A percentile compares a stretch with the other conserved stretches of the same genome.
Evolutionary conservation across 2,888 invertebrate genomes (phyloP).

Genomic region (Diaprepes abbreviatus): DNA sequence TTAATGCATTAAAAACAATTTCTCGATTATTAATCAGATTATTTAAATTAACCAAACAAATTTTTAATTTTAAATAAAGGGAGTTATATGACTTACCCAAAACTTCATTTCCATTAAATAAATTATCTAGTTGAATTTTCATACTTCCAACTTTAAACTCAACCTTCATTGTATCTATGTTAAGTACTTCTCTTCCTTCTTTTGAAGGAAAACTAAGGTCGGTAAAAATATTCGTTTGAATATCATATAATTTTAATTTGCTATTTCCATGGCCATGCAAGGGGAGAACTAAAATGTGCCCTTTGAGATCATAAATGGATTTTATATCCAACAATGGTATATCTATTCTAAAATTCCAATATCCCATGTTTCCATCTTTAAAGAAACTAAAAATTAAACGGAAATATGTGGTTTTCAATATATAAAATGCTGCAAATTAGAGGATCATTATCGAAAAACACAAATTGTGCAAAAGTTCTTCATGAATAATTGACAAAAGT

Average conservation of each 20-base stretch:
- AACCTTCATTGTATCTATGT: constrained; percentile 72
- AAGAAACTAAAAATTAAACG: constrained; percentile 53
- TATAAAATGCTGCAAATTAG: too few relatives aligned
- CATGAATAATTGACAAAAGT: too few relatives aligned
- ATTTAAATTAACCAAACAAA: too few relatives aligned
- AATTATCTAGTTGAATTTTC: constrained; percentile 71
- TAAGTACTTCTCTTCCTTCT: constrained; percentile 66
- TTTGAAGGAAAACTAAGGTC: constrained; percentile 68
- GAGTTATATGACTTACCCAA: constrained; percentile 68
- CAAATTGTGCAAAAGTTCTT: too few relatives aligned
- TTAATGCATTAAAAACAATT: too few relatives aligned
- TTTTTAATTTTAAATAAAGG: too few relatives aligned
- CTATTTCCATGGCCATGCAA: constrained; percentile 73
- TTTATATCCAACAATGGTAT: constrained; percentile 72
- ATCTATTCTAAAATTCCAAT: constrained; percentile 71
- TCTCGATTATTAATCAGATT: too few relatives aligned
- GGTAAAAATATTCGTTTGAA: constrained; percentile 70
- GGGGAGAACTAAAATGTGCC: constrained; percentile 72
- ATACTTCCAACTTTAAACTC: constrained; percentile 71
- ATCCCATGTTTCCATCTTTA: constrained; percentile 54
- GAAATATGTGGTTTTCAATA: too few relatives aligned
- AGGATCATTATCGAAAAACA: too few relatives aligned
- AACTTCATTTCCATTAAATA: constrained; percentile 76
- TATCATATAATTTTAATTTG: constrained; percentile 70
- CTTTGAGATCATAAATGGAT: constrained; percentile 72